Conservation (phyloP, 2,113 vertebrate species). For the Podarcis muralis region DNA sequence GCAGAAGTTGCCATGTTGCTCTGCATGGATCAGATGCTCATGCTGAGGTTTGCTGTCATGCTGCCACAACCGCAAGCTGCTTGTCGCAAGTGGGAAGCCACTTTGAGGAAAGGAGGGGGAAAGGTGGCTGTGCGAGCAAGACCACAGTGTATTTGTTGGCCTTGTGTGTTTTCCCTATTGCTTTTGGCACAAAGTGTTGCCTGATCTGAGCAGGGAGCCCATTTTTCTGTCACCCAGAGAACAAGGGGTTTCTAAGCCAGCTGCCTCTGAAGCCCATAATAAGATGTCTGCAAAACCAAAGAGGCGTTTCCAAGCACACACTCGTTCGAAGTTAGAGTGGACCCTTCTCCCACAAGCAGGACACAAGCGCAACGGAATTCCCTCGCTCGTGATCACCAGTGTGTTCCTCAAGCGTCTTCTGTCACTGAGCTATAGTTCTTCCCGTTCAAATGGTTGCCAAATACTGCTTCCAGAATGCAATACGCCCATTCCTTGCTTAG, state of each 20-base stretch:
- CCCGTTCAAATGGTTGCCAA: not conserved
- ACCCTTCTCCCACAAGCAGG: not conserved
- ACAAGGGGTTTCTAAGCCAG: not conserved
- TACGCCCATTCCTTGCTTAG: not conserved
- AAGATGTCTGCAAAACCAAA: not conserved
- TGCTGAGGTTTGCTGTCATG: not conserved
- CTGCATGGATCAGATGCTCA: not conserved
- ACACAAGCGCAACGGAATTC: not conserved
- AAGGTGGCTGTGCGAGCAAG: not conserved
- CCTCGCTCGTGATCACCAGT: not conserved
- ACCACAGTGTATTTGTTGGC: not conserved
- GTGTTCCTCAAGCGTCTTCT: not conserved
- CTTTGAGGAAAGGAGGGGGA: not conserved
- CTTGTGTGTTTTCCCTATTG: not conserved
- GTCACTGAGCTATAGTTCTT: not conserved
- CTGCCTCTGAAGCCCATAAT: not conserved
- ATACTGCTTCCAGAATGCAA: not conserved
- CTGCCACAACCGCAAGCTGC: slow-evolving; percentile 11
- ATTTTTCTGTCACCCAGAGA: not conserved
- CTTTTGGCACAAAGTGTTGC: not conserved
- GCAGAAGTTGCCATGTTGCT: not conserved
- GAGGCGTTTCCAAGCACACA: not conserved
- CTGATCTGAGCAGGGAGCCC: not conserved
- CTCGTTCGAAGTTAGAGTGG: not conserved
- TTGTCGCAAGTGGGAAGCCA: slow-evolving; percentile 3